Evolutionary conservation across 2,888 invertebrate species (phyloP), one percentile per base, ranked within the genome.

Genomic region (Xanthorhoe designata): DNA sequence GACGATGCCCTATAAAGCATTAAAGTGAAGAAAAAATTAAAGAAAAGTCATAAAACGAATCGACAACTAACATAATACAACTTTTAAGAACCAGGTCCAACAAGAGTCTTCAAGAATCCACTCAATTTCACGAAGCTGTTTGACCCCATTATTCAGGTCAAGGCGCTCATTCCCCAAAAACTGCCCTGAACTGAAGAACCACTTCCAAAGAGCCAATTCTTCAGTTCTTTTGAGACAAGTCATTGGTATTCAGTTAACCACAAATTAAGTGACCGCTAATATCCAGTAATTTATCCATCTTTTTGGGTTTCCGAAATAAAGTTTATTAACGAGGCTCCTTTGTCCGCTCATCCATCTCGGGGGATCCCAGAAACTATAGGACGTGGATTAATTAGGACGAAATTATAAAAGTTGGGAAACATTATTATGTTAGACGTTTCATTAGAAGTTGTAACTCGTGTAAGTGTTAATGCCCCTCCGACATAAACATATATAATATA

Each of bases 281-380:
- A 7, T 5, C 32, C 4, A 32, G 53, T 66, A 62, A 68, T 64
- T 64, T 64, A 64, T 51, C 62, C 60, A 58, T 54, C 64, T 68
- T 60, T 58, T 57, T 61, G 64, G 60, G 55, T 66, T 62, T 61
- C 56, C 55, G 18, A 61, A 66, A 69, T 51, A 66, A 71, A 71
- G 50, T 66, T 66, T 62, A 59, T 66, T 66, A 64, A 68, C 58
- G 61, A 70, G 58, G 52, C 53, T 64, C 61, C 52, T 66, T 70
- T 68, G 56, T 62, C 49, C 60, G 42, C 38, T 52, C 49, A 55
- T 55, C 59, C 57, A 45, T 65, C 63, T 64, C 53, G 8, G 18
- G 35, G 58, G 54, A 62, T 32, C 38, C 32, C 45, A 8, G 58
- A 61, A 56, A 51, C 29, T 69, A 54, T 29, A 47, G 50, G 66